Evolutionary conservation across 1,140 invertebrate genomes (phyloP).

Genomic region (Dendroctonus ponderosae): DNA sequence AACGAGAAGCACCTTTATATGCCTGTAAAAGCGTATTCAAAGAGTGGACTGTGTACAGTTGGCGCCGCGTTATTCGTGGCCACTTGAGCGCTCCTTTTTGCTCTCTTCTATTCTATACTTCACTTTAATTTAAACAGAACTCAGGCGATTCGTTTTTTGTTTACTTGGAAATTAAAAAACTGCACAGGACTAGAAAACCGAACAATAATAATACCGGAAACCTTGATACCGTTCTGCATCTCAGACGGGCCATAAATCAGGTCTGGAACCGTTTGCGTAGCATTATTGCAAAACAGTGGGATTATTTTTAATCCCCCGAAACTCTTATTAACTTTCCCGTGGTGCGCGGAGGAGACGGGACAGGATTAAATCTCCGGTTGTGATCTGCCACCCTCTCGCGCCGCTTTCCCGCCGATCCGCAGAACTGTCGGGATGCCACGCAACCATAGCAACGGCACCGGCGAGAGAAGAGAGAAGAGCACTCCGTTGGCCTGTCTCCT

Average conservation of each 20-base stretch:
- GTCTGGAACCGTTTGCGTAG: conserved; percentile 37
- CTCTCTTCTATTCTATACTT: no score
- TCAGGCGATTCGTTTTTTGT: neutral
- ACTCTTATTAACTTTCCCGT: conserved; percentile 52
- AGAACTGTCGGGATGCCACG: conserved; percentile 51
- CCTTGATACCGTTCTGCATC: conserved; percentile 16
- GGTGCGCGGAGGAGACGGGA: conserved; percentile 39
- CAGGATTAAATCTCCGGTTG: conserved; percentile 52
- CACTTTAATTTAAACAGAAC: neutral
- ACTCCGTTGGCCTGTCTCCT: conserved; percentile 52
- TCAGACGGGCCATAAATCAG: conserved; percentile 27
- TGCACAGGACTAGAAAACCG: neutral
- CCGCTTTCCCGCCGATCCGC: conserved; percentile 35
- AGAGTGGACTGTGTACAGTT: neutral
- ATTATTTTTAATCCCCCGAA: conserved; percentile 53
- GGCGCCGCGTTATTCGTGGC: no score
- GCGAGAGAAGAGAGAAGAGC: conserved; percentile 38
- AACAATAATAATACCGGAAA: conserved; percentile 13
- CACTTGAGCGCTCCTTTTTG: no score
- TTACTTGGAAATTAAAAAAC: neutral
- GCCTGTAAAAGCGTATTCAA: neutral
- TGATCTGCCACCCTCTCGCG: conserved; percentile 40
- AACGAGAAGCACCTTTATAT: neutral
- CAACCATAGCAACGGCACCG: conserved; percentile 49
- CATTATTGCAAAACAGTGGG: conserved; percentile 52